Evolutionary conservation across 2,888 invertebrate genomes (phyloP).

Genomic region (Drosophila aldrichi): DNA sequence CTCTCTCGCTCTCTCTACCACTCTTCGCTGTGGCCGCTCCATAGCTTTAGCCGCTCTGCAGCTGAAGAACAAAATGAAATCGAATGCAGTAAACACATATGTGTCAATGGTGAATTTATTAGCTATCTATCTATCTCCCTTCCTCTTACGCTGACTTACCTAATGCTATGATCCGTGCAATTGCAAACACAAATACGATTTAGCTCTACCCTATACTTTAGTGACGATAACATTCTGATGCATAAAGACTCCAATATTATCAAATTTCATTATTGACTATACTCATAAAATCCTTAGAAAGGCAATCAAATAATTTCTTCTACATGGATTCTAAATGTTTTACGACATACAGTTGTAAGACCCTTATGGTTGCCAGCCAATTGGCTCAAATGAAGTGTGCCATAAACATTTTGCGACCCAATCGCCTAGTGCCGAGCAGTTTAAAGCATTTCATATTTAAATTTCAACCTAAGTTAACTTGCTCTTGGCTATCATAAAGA

Average conservation of each 20-base stretch:
- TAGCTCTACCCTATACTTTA: neutral
- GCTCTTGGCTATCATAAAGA: conserved; percentile 48
- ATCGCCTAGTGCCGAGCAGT: conserved; percentile 30
- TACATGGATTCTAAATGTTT: neutral
- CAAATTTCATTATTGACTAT: neutral
- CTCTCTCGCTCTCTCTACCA: neutral
- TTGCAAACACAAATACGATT: too few relatives aligned
- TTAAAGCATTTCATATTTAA: conserved; percentile 41
- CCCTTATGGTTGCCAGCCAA: conserved; percentile 1
- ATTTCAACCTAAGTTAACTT: conserved; percentile 18
- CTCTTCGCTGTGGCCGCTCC: neutral
- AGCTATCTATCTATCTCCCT: neutral
- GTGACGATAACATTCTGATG: neutral
- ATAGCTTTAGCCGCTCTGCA: neutral
- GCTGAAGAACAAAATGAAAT: neutral
- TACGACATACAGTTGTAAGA: conserved; percentile 1
- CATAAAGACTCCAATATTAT: neutral
- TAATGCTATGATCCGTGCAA: too few relatives aligned
- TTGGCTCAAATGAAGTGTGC: conserved; percentile 33
- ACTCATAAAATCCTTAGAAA: conserved; percentile 2
- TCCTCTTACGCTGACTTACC: neutral
- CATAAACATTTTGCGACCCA: conserved; percentile 45
- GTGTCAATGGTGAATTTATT: neutral
- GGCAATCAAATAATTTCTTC: neutral
- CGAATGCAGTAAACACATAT: neutral